Conservation (phyloP, 2,797 vertebrate genomes). For the Echiichthys vipera region DNA sequence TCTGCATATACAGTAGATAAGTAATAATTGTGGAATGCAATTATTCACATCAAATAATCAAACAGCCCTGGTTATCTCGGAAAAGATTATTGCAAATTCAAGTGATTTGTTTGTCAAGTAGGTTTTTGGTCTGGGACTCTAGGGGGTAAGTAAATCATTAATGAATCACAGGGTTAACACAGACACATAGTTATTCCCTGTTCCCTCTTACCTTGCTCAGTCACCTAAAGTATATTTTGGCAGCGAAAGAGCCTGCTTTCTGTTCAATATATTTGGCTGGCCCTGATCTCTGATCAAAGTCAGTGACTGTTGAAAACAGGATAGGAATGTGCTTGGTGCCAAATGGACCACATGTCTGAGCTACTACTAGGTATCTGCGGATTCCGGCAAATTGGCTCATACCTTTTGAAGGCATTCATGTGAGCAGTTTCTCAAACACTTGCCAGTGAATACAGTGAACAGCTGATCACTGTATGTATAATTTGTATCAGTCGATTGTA, state of each 20-base stretch:
- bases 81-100: neutral
- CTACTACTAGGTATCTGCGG: slow-evolving; percentile 13
- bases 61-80: neutral
- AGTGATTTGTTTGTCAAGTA: neutral
- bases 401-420: slow-evolving; percentile 11
- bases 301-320: slow-evolving; percentile 35
- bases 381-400: slow-evolving; percentile 20
- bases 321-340: slow-evolving; percentile 28
- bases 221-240: slow-evolving; percentile 17
- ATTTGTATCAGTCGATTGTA: slow-evolving; percentile 19
- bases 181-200: neutral
- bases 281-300: slow-evolving; percentile 52
- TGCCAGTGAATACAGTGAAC: slow-evolving; percentile 6
- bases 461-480: slow-evolving; percentile 17
- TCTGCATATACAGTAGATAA: neutral
- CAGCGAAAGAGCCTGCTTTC: slow-evolving; percentile 5
- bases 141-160: slow-evolving; percentile 15
- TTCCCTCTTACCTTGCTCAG: slow-evolving; percentile 6
- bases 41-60: neutral
- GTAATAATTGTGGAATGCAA: neutral
- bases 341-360: slow-evolving; percentile 31
- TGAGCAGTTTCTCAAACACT: slow-evolving; percentile 11
- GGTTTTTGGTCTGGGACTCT: neutral
- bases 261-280: slow-evolving; percentile 20
- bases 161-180: slow-evolving; percentile 19